phyloP scores from a whole-genome alignment of 2,797 vertebrate species.

The Octomys mimax region DNA sequence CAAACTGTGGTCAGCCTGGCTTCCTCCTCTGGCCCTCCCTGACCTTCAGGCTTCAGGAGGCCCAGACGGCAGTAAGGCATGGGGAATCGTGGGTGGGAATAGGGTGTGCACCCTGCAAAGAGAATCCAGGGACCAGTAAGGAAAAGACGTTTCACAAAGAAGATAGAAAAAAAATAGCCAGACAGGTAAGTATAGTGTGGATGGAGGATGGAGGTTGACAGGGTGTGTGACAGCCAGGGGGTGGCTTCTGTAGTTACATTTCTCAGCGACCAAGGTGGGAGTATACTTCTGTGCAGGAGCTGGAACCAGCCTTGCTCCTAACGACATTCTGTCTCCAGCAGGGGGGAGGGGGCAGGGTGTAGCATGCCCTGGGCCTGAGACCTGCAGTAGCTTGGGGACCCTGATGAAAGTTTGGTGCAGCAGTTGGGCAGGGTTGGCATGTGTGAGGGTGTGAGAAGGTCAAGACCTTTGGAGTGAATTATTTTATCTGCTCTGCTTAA shows the following conservation, averaged over 20 bases:
- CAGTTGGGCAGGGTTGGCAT: neutral
- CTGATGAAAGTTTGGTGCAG: neutral
- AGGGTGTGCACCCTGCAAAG: neutral
- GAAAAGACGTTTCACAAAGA: neutral
- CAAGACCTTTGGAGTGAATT: neutral
- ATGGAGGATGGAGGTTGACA: too few species aligned
- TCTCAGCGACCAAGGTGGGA: neutral
- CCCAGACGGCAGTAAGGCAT: neutral
- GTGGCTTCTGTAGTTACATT: too few species aligned
- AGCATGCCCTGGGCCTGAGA: neutral
- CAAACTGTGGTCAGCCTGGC: neutral
- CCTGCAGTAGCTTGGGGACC: neutral
- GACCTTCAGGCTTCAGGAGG: neutral
- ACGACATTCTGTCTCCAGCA: neutral
- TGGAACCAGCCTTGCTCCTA: neutral
- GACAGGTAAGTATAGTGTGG: neutral
- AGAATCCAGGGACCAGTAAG: neutral
- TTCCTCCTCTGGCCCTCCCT: neutral
- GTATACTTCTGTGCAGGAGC: neutral
- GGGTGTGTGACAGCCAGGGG: neutral
- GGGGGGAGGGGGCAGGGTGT: neutral
- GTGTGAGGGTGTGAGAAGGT: neutral
- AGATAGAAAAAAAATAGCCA: neutral
- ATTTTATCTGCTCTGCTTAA: neutral
- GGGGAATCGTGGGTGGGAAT: neutral